Conservation (phyloP, 2,797 vertebrate species). For the Mico argentatus region DNA sequence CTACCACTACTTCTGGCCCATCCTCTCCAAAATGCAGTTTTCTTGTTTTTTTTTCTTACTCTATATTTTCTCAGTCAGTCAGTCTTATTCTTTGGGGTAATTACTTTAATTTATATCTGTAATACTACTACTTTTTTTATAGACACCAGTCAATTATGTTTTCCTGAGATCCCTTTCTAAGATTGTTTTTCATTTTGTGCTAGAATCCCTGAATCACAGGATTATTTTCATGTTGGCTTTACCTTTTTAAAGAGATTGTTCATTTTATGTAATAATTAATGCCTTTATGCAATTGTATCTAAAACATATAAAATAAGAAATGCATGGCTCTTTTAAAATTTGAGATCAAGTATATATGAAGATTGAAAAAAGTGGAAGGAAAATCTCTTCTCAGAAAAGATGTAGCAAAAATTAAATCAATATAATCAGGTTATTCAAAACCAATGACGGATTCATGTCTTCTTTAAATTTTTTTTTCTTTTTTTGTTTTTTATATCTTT, state of each 20-base stretch:
- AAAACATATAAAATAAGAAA: neutral
- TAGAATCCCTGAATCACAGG: neutral
- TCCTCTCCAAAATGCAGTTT: neutral
- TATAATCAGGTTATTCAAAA: neutral
- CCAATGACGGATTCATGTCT: neutral
- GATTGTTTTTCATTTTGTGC: neutral
- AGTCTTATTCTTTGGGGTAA: neutral
- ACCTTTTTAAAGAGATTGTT: neutral
- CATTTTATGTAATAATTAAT: neutral
- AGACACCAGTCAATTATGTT: neutral
- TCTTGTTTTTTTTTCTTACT: neutral
- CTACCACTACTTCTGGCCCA: neutral
- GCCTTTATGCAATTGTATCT: neutral
- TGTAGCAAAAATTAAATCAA: neutral
- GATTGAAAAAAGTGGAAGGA: neutral
- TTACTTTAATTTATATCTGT: neutral
- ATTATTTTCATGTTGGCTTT: neutral
- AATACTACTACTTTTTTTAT: neutral
- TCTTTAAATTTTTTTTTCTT: neutral
- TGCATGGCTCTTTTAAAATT: neutral
- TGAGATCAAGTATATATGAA: neutral
- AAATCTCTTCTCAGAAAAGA: neutral
- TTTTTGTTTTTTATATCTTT: neutral
- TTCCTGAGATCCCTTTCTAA: neutral
- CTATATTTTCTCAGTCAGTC: neutral